These are phyloP conservation scores for Cylas formicarius DNA, from an alignment of 1,140 invertebrate species.

Conservation along the genomic window DNA sequence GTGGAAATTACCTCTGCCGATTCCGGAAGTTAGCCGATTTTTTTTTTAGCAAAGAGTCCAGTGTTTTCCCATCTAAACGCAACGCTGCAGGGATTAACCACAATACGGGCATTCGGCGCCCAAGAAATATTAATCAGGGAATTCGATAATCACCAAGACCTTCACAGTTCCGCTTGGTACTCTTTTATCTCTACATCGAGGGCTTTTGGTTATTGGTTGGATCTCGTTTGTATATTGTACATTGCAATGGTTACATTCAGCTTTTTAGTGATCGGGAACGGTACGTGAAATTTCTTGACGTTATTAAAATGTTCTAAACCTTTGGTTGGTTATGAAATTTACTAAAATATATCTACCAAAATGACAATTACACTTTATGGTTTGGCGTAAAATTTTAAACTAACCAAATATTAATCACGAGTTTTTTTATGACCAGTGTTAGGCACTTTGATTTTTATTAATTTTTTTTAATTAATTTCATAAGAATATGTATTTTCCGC, in stretches of 20 bases:
- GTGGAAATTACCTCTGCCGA: constrained; percentile 10
- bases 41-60: constrained; percentile 61
- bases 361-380: constrained; percentile 2
- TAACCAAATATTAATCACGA: too few species aligned
- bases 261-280: constrained; percentile 36
- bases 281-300: constrained; percentile 21
- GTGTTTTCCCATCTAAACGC: constrained; percentile 85
- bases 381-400: too few species aligned
- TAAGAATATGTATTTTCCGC: too few species aligned
- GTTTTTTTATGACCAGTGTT: too few species aligned
- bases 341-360: not conserved
- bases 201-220: constrained; percentile 65
- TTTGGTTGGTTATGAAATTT: constrained; percentile 1
- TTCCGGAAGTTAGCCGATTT: constrained; percentile 2
- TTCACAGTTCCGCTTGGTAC: constrained; percentile 62
- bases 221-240: constrained; percentile 46
- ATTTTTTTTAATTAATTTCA: constrained; percentile 41
- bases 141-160: constrained; percentile 60
- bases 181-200: constrained; percentile 49
- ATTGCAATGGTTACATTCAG: constrained; percentile 50
- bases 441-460: constrained; percentile 1
- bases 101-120: constrained; percentile 78
- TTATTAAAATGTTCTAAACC: not conserved
- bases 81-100: constrained; percentile 80
- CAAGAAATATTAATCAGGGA: constrained; percentile 54